phyloP scores from a whole-genome alignment of 1,140 invertebrate genomes.

The Procambarus clarkii region DNA sequence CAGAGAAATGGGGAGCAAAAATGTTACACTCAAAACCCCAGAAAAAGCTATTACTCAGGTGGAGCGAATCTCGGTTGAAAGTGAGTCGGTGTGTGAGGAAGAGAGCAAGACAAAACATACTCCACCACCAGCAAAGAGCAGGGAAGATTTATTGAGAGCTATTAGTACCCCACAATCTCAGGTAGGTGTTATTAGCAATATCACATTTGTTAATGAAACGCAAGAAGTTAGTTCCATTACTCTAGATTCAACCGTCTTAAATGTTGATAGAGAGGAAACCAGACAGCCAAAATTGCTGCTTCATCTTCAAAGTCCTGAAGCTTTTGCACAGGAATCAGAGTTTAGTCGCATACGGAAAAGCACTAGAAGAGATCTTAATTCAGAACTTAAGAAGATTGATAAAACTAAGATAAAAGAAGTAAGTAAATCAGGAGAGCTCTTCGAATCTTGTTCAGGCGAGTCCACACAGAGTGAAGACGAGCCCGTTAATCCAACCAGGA shows the following conservation, averaged over 20 bases:
- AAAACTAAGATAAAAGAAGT: background rate
- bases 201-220: constrained; percentile 71
- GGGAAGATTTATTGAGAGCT: constrained; percentile 55
- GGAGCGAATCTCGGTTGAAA: constrained; percentile 1
- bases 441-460: constrained; percentile 42
- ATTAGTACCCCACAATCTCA: constrained; percentile 66
- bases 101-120: constrained; percentile 5
- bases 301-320: constrained; percentile 60
- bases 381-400: background rate
- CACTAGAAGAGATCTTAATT: constrained; percentile 20
- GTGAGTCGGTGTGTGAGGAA: background rate
- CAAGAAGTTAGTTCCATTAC: constrained; percentile 69
- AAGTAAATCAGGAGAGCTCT: constrained; percentile 37
- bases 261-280: background rate
- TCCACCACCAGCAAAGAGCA: constrained; percentile 1
- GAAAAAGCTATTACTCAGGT: constrained; percentile 16
- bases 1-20: constrained; percentile 8
- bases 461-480: constrained; percentile 41
- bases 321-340: constrained; percentile 52
- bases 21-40: background rate
- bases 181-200: constrained; percentile 64
- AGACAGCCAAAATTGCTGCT: constrained; percentile 41
- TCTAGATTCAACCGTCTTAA: constrained; percentile 9
- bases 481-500: background rate
- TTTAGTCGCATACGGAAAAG: constrained; percentile 46